Evolutionary conservation across 1,140 invertebrate genomes (phyloP), one percentile per base, ranked within the genome.

Genomic region (Oscheius sp.): DNA sequence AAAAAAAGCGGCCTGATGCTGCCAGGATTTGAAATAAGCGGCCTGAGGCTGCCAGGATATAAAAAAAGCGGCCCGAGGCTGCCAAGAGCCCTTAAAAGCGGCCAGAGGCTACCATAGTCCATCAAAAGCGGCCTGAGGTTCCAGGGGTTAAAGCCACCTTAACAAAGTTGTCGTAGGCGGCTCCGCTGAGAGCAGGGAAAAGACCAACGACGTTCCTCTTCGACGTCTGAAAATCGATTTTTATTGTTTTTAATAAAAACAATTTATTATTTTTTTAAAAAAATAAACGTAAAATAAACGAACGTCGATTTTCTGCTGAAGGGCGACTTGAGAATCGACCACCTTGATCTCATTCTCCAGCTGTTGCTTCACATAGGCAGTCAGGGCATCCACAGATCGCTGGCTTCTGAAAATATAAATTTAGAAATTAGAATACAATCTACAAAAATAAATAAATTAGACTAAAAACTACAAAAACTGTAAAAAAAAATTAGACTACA

Each of bases 201-300:
- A 95, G 97, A 3, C 92, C 94, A 80, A 99, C 91, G 32, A 98
- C 90, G 80, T 92, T 91, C 75, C 93, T 88, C 82, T 97, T 96
- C 20, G 61, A 13, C 10, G 55, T 18, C 68, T 70, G 55, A 29
- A 70, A 55, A 61, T 31, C n/a, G n/a, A 52, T 23, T n/a, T 3
- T 7, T 52, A 52, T 36, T 36, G 1, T 34, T 34, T 31, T 1
- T 20, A 2, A 1, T 34, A n/a, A 20, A 23, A 61, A 34, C 34
- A 34, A 42, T 42, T 10, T 10, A n/a, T 42, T 42, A 42, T 10
- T 42, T 10, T 42, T 42, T 42, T 10, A 42, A 42, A 42, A 10
- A 42, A 42, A 10, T n/a, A 42, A n/a, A n/a, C 10, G 38, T 10
- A 42, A 42, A 42, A 42, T n/a, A 42, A 42, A 42, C 38, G 10